Evolutionary conservation across 1,140 invertebrate genomes (phyloP).

Genomic region (Aphidius gifuensis): DNA sequence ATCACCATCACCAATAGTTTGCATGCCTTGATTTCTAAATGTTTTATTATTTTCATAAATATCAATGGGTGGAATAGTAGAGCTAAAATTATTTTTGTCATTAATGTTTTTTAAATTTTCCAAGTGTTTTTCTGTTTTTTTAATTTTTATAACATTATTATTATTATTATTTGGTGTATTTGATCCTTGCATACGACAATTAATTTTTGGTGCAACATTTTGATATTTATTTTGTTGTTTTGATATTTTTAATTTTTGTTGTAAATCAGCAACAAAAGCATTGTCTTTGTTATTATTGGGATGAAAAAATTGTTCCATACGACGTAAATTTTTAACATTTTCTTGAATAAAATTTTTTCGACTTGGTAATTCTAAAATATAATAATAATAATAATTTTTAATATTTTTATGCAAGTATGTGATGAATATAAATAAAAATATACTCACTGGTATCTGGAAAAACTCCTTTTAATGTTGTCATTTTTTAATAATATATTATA

Average conservation of each 20-base stretch:
- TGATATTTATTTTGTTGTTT: constrained; percentile 32
- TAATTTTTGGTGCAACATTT: constrained; percentile 30
- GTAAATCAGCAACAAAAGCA: constrained; percentile 16
- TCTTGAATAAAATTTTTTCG: constrained; percentile 52
- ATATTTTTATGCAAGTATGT: not conserved
- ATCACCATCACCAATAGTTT: constrained; percentile 42
- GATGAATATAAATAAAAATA: not conserved
- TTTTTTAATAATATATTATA: constrained; percentile 15
- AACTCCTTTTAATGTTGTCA: constrained; percentile 46
- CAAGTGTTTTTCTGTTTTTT: constrained; percentile 16
- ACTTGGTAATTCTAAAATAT: constrained; percentile 38
- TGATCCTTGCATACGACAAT: constrained; percentile 20
- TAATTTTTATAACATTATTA: constrained; percentile 20
- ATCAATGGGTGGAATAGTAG: not conserved
- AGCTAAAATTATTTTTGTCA: not conserved
- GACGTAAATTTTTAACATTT: constrained; percentile 48
- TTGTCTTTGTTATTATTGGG: constrained; percentile 31
- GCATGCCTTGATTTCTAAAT: constrained; percentile 42
- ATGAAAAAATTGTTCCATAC: constrained; percentile 43
- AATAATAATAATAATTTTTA: constrained; percentile 15
- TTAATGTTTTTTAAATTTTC: not conserved
- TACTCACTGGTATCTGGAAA: constrained; percentile 48
- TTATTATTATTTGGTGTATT: not conserved
- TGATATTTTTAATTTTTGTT: constrained; percentile 28
- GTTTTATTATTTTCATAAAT: constrained; percentile 18